phyloP scores from a whole-genome alignment of 2,797 vertebrate species.

The Phalanger gymnotis region DNA sequence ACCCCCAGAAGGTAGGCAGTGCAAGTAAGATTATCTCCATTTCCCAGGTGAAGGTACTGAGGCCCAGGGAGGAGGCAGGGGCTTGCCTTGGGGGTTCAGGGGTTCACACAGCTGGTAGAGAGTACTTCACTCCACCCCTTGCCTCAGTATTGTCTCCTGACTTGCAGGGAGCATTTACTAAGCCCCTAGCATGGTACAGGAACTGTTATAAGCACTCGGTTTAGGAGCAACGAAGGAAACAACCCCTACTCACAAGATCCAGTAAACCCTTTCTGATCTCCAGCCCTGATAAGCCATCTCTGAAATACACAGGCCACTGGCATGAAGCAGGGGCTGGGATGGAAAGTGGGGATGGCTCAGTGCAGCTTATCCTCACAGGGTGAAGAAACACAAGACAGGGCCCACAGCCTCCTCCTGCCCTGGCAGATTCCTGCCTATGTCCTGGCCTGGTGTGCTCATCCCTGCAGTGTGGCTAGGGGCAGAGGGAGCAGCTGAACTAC shows the following conservation, averaged over 20 bases:
- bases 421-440: neutral
- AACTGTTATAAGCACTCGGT: neutral
- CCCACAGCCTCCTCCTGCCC: neutral
- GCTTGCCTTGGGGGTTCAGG: neutral
- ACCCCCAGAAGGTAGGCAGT: neutral
- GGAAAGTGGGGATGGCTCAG: neutral
- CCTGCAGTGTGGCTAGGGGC: neutral
- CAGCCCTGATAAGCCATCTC: neutral
- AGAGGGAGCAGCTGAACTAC: neutral
- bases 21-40: too few relatives aligned
- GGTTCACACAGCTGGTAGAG: neutral
- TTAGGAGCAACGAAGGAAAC: neutral
- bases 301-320: neutral
- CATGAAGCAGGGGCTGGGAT: neutral
- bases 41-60: neutral
- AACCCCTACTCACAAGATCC: neutral
- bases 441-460: neutral
- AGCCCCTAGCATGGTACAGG: neutral
- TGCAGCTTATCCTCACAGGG: neutral
- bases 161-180: neutral
- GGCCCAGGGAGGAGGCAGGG: neutral
- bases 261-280: neutral
- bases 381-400: neutral
- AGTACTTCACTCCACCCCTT: neutral
- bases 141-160: neutral